Evolutionary conservation across 2,113 vertebrate species (phyloP).

Genomic region (Myrmecobius fasciatus): DNA sequence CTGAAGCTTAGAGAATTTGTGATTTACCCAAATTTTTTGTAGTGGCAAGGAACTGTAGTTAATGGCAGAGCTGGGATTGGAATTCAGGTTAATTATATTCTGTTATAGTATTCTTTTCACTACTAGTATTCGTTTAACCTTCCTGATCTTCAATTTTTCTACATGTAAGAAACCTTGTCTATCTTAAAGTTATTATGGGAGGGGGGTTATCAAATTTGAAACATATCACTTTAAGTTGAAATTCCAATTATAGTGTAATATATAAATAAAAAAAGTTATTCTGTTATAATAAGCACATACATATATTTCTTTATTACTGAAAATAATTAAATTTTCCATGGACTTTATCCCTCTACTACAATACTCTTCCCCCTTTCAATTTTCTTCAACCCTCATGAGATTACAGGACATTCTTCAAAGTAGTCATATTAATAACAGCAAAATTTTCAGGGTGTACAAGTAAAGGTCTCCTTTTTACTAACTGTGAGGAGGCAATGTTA

Average conservation of each 20-base stretch:
- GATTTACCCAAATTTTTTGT: not conserved
- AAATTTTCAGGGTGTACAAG: not conserved
- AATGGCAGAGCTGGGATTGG: slow-evolving; percentile 29
- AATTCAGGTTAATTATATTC: not conserved
- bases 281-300: not conserved
- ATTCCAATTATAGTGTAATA: not conserved
- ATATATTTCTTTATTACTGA: not conserved
- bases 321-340: not conserved
- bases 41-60: not conserved
- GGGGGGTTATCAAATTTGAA: not conserved
- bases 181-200: not conserved
- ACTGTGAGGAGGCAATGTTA: slow-evolving; percentile 47
- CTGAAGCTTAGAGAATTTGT: not conserved
- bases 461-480: not conserved
- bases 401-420: not conserved
- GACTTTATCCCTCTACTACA: not conserved
- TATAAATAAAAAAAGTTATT: not conserved
- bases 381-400: rapidly evolving
- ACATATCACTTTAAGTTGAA: not conserved
- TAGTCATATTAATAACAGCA: not conserved
- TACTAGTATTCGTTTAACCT: not conserved
- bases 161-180: not conserved
- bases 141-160: not conserved
- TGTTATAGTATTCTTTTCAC: not conserved
- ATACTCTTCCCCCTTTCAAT: rapidly evolving